These are phyloP conservation scores for Gobionotothen gibberifrons DNA, from an alignment of 2,797 vertebrate genomes.

Conservation along the genomic window DNA sequence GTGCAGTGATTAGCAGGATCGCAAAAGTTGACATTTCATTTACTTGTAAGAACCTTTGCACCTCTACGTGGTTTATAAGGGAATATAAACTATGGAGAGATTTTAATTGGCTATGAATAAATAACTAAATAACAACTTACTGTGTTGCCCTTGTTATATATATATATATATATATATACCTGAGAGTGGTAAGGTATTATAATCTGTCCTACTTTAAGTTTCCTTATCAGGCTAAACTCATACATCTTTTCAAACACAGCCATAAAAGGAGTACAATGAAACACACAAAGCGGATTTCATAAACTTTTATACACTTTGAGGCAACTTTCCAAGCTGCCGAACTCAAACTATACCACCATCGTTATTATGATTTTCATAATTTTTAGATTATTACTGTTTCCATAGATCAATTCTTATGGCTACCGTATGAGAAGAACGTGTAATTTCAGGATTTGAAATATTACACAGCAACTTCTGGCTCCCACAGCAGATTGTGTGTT, in stretches of 20 bases:
- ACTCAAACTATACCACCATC: neutral
- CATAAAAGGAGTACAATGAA: constrained; percentile 34
- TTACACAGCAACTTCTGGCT: neutral
- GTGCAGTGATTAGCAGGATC: too few relatives aligned
- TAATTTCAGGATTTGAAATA: neutral
- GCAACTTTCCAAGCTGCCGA: neutral
- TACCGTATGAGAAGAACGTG: neutral
- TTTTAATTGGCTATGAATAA: constrained; percentile 37
- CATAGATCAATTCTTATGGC: neutral
- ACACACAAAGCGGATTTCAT: constrained; percentile 16
- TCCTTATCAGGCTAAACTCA: constrained; percentile 38
- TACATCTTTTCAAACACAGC: constrained; percentile 30
- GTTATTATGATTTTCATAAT: neutral
- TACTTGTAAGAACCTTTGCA: neutral
- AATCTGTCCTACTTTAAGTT: constrained; percentile 56
- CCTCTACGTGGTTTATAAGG: neutral
- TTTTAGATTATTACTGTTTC: neutral
- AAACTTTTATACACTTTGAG: neutral
- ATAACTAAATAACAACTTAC: constrained; percentile 23
- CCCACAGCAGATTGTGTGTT: constrained; percentile 18
- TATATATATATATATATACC: constrained; percentile 28
- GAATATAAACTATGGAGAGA: neutral
- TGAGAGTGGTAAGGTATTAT: constrained; percentile 34
- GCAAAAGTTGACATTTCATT: neutral
- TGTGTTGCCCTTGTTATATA: constrained; percentile 22